Evolutionary conservation across 2,888 invertebrate species (phyloP).

Genomic region (Cheilosia urbana): DNA sequence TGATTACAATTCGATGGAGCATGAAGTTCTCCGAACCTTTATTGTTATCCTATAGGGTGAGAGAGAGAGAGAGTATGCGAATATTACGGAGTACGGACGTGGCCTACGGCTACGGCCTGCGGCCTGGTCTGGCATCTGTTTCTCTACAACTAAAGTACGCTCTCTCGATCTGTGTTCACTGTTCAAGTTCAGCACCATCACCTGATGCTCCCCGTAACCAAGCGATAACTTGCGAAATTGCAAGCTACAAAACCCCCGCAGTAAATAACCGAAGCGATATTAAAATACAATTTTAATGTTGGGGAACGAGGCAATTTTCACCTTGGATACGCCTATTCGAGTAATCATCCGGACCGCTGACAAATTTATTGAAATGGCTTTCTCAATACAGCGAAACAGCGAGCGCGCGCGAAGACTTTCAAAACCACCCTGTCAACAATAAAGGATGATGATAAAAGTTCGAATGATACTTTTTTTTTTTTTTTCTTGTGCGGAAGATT

Average conservation of each 20-base stretch:
- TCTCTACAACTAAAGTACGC: slow-evolving; percentile 54
- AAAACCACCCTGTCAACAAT: slow-evolving; percentile 72
- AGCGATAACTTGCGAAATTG: slow-evolving; percentile 34
- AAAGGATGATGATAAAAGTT: slow-evolving; percentile 75
- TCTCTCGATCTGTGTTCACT: not conserved
- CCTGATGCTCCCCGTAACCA: slow-evolving; percentile 22
- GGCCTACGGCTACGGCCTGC: too few relatives aligned
- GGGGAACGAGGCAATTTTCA: slow-evolving; percentile 72
- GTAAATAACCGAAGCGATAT: slow-evolving; percentile 68
- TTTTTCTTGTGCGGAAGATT: slow-evolving; percentile 54
- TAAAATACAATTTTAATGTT: slow-evolving; percentile 74
- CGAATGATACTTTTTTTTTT: slow-evolving; percentile 51
- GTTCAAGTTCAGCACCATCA: slow-evolving; percentile 8
- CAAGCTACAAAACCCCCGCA: slow-evolving; percentile 37
- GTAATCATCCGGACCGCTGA: slow-evolving; percentile 70
- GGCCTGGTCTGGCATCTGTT: slow-evolving; percentile 44
- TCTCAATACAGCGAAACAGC: slow-evolving; percentile 60
- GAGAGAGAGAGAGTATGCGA: not conserved
- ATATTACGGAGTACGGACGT: not conserved
- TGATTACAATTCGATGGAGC: slow-evolving; percentile 74
- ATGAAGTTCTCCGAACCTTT: slow-evolving; percentile 50
- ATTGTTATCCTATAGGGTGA: slow-evolving; percentile 29
- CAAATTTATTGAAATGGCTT: slow-evolving; percentile 75
- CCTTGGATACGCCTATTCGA: slow-evolving; percentile 72
- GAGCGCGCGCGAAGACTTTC: slow-evolving; percentile 7